Percentiles rank a stretch among this genome's conserved stretches.
Conservation (phyloP, 2,797 vertebrate species). For the Varecia variegata region DNA sequence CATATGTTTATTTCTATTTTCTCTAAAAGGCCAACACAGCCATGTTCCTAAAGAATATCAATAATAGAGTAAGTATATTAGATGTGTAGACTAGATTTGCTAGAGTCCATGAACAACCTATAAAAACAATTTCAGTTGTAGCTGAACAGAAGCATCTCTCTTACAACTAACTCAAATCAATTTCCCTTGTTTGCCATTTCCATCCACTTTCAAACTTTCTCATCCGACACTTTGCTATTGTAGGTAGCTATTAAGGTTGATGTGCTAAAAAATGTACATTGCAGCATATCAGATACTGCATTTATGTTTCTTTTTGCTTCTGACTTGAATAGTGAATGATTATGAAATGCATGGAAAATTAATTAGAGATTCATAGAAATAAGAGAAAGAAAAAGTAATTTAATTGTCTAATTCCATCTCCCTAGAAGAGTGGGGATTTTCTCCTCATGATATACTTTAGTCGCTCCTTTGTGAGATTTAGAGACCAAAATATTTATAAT, state of each 20-base stretch:
- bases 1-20: background rate
- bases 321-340: constrained; percentile 43
- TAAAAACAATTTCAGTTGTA: background rate
- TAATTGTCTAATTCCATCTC: background rate
- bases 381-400: background rate
- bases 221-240: background rate
- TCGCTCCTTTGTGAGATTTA: background rate
- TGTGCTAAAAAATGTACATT: constrained; percentile 56
- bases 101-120: background rate
- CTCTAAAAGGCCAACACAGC: background rate
- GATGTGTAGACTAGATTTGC: background rate
- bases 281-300: constrained; percentile 14
- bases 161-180: background rate
- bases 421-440: background rate
- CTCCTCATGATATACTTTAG: background rate
- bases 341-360: constrained; percentile 3
- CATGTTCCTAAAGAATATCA: background rate
- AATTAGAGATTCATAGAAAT: background rate
- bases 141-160: background rate
- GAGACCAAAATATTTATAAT: background rate
- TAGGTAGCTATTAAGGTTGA: background rate
- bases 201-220: constrained; percentile 13
- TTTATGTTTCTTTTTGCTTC: constrained; percentile 24
- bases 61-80: background rate
- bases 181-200: constrained; percentile 21